Evolutionary conservation across 2,888 invertebrate genomes (phyloP).

Genomic region (Thalpophila matura): DNA sequence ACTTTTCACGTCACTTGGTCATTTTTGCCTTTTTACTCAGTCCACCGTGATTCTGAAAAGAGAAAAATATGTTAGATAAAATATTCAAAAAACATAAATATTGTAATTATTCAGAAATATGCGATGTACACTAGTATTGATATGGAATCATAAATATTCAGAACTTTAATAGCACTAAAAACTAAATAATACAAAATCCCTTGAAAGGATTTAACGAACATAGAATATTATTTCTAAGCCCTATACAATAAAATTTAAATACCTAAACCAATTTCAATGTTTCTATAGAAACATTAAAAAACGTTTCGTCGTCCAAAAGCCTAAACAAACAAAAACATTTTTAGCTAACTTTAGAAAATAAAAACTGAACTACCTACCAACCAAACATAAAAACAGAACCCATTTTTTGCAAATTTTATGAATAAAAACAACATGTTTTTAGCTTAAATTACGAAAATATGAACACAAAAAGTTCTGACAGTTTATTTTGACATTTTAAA

Average conservation of each 20-base stretch:
- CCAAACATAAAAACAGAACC: constrained; percentile 12
- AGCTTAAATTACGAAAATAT: constrained; percentile 5
- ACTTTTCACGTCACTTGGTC: constrained; percentile 44
- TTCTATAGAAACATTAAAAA: neutral
- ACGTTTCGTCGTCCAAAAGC: neutral
- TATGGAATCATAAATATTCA: too few relatives aligned
- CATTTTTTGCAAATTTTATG: constrained; percentile 14
- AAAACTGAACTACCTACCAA: constrained; percentile 42
- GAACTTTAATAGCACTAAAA: too few relatives aligned
- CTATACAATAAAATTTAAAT: too few relatives aligned
- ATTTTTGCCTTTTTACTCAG: constrained; percentile 38
- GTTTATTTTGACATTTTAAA: constrained; percentile 40
- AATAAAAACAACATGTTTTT: constrained; percentile 14
- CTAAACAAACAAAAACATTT: constrained; percentile 24
- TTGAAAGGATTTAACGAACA: neutral
- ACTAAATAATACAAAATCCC: neutral
- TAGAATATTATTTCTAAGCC: neutral
- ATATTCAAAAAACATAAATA: neutral
- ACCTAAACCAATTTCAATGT: neutral
- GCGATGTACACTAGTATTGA: too few relatives aligned
- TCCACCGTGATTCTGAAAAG: constrained; percentile 41
- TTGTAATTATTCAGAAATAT: neutral
- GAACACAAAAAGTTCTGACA: constrained; percentile 23
- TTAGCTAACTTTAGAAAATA: constrained; percentile 33
- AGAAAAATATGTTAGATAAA: constrained; percentile 40